A percentile compares a stretch with the other conserved stretches of the same genome.
Evolutionary conservation across 2,113 vertebrate genomes (phyloP).

Genomic region (Seriola dumerili): DNA sequence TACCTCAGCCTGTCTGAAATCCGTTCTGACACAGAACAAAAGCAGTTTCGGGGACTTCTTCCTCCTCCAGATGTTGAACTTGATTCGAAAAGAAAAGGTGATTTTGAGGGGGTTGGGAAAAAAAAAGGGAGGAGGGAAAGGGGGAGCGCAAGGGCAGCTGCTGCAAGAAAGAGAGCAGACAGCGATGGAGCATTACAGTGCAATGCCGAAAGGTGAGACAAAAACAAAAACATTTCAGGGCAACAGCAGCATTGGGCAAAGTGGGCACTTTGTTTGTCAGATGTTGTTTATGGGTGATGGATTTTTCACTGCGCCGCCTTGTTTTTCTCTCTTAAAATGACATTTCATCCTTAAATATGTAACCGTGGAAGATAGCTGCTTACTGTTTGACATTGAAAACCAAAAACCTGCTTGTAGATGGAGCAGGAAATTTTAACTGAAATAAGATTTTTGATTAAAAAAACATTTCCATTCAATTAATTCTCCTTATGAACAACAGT

Average conservation of each 20-base stretch:
- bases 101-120: slow-evolving; percentile 38
- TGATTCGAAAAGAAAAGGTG: slow-evolving; percentile 79
- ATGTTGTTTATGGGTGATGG: slow-evolving; percentile 52
- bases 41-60: slow-evolving; percentile 56
- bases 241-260: slow-evolving; percentile 29
- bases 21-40: slow-evolving; percentile 71
- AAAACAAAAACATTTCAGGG: slow-evolving; percentile 55
- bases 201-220: slow-evolving; percentile 66
- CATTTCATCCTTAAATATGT: slow-evolving; percentile 16
- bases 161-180: slow-evolving; percentile 50
- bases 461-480: neutral
- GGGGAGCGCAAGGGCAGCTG: slow-evolving; percentile 27
- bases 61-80: slow-evolving; percentile 79
- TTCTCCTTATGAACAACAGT: neutral
- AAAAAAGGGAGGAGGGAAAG: neutral
- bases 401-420: neutral
- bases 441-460: too few species aligned
- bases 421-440: neutral
- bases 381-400: slow-evolving; percentile 4
- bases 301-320: slow-evolving; percentile 27
- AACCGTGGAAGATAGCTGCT: neutral
- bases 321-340: slow-evolving; percentile 55
- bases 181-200: neutral
- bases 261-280: slow-evolving; percentile 60
- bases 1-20: slow-evolving; percentile 39